Evolutionary conservation across 2,113 vertebrate species (phyloP), one percentile per base, ranked within the genome.

Genomic region (Solenodon paradoxus): DNA sequence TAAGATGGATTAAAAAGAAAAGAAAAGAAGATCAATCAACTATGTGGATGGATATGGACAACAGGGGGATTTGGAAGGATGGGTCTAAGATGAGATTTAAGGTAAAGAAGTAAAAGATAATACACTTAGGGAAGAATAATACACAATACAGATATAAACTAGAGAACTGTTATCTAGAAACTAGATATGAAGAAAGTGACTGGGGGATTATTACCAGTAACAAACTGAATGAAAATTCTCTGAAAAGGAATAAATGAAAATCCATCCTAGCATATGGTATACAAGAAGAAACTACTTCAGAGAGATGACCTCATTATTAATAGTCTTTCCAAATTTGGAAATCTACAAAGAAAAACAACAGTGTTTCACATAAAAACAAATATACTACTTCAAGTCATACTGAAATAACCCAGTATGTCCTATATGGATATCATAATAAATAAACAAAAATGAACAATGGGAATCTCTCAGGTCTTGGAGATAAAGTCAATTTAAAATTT

Each of bases 1-100:
- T 86, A 92, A 57, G n/a, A 83, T 66, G 45, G 24, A 79, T 66
- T 92, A 90, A 97, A 55, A 86, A 71, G 79, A 85, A 94, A 86
- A 82, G 2, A 71, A 32, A 68, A 47, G 63, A 26, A 95, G 38
- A 88, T 94, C n/a, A 80, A 85, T 95, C 68, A 92, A 88, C 87
- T 84, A 49, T 88, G 22, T 53, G 51, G 59, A 88, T 88, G 51
- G 4, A 11, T 90, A 81, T 51, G 30, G 90, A 92, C 94, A 96
- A 95, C 49, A 49, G 90, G 78, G 45, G 64, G 72, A 94, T 96
- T 88, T 96, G 45, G 3, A 95, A 96, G 66, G 42, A 63, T 10
- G 92, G 66, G 61, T 93, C 17, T 49, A 77, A 94, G 38, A 69
- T 94, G 75, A 96, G 40, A 98, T 77, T 95, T 94, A 92, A 74